A percentile compares a stretch with the other conserved stretches of the same genome.
phyloP scores from a whole-genome alignment of 2,797 vertebrate species.

The Schizopygopsis pylzovi region DNA sequence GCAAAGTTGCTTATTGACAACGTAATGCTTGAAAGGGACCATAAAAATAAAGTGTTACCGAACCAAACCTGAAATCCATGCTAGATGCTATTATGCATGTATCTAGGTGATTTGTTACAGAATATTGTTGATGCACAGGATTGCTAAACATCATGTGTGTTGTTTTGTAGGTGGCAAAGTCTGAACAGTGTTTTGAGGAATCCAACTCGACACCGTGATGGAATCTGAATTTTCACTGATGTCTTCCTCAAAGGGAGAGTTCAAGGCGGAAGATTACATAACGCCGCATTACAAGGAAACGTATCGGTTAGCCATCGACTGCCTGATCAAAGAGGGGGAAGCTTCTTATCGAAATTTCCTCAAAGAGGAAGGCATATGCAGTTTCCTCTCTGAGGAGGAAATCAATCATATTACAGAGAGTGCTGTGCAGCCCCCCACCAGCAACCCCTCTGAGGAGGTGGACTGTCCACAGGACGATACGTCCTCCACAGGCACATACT shows the following conservation, averaged over 20 bases:
- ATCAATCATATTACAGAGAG: slow-evolving; percentile 86
- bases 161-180: slow-evolving; percentile 20
- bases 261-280: slow-evolving; percentile 85
- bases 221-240: slow-evolving; percentile 85
- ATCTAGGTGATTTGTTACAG: neutral
- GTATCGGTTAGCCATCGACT: slow-evolving; percentile 91
- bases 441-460: slow-evolving; percentile 73
- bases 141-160: neutral
- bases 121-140: neutral
- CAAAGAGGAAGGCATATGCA: slow-evolving; percentile 82
- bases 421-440: slow-evolving; percentile 72
- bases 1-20: no score
- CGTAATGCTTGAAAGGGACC: no score
- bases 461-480: slow-evolving; percentile 69
- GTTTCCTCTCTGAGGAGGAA: slow-evolving; percentile 92
- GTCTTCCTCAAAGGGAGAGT: slow-evolving; percentile 87
- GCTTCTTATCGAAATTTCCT: slow-evolving; percentile 88
- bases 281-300: slow-evolving; percentile 95
- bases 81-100: neutral
- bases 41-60: no score
- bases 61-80: neutral
- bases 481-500: slow-evolving; percentile 94
- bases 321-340: slow-evolving; percentile 81
- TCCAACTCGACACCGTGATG: slow-evolving; percentile 72
- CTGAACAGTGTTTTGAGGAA: neutral